Percentiles rank a stretch among this genome's conserved stretches.
These are phyloP conservation scores for Coelopa frigida DNA, from an alignment of 1,140 invertebrate species.

Conservation along the genomic window DNA sequence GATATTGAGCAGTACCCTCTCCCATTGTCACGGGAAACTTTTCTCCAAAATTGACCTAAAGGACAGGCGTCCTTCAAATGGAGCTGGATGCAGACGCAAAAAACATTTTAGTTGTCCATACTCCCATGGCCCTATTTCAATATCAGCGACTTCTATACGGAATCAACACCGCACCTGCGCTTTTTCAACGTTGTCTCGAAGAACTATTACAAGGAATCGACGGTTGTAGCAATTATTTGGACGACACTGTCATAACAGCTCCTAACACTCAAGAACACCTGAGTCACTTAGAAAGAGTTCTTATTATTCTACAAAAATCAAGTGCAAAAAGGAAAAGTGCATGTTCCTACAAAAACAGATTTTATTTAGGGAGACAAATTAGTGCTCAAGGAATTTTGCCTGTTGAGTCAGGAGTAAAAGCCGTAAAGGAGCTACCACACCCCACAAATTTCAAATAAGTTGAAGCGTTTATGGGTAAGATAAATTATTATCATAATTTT, in stretches of 20 bases:
- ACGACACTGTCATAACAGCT: neutral
- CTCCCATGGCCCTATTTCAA: neutral
- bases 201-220: neutral
- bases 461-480: neutral
- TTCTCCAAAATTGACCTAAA: neutral
- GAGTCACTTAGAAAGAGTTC: too few relatives aligned
- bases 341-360: neutral
- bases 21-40: neutral
- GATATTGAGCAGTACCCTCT: neutral
- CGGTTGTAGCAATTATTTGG: neutral
- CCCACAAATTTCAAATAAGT: neutral
- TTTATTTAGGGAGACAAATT: too few relatives aligned
- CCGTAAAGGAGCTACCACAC: neutral
- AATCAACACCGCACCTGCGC: neutral
- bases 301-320: too few relatives aligned
- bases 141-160: neutral
- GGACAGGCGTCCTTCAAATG: too few relatives aligned
- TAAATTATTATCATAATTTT: neutral
- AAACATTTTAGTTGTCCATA: neutral
- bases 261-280: too few relatives aligned
- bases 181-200: neutral
- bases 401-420: too few relatives aligned
- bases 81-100: neutral
- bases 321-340: neutral
- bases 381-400: too few relatives aligned